Evolutionary conservation across 1,140 invertebrate species (phyloP), one percentile per base, ranked within the genome.

Genomic region (Theocolax elegans): DNA sequence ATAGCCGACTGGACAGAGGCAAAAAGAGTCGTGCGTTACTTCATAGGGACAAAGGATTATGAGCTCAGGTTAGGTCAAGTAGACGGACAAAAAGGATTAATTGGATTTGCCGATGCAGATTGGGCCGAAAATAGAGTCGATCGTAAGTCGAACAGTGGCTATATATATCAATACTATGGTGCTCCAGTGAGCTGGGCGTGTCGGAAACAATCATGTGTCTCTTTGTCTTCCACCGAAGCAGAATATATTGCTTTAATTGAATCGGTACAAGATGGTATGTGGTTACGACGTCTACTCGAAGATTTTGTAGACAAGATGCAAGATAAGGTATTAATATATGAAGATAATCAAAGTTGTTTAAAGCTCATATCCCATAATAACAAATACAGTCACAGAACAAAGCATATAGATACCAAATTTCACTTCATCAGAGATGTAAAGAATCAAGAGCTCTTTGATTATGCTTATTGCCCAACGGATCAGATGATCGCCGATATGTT

Each of bases 171-270:
- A 19, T 44, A 68, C 31, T 54, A 60, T 38, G 69, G 71, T n/a
- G 59, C 35, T 13, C 40, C 69, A n/a, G 58, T 76, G 13, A 54
- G 64, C 54, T 77, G 74, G 62, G 17, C 15, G n/a, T 51, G 62
- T 15, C 21, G 15, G 23, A 65, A 65, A 13, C 76, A 76, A 71
- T 19, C n/a, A 12, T 62, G 64, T 17, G 25, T 62, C 29, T 65
- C 74, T 15, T 42, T 76, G 19, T 78, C 75, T 25, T 72, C 77
- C 2, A 76, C 72, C 4, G 77, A 78, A 69, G 73, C 76, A 0
- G 75, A 78, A 44, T 76, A 70, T 65, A 51, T 75, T 0, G 67
- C 72, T 23, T n/a, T 77, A 53, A 23, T 63, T 27, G 67, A 72
- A 19, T 72, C 75, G 12, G 40, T 64, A 64, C 60, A 60, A 72